Conservation (phyloP, 1,140 invertebrate species). For the Zaprionus tsacasi region DNA sequence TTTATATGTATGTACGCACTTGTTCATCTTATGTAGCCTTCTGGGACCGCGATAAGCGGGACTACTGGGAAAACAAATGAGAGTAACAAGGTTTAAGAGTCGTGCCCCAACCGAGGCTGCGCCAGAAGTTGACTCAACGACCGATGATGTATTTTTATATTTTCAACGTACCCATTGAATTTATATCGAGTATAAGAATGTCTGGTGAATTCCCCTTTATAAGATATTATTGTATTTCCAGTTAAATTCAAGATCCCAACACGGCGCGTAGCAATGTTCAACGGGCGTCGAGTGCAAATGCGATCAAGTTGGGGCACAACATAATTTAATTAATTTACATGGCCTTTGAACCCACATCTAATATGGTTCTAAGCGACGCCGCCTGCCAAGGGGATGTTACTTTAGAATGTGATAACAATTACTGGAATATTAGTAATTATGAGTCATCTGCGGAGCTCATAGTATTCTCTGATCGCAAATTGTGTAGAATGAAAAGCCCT, state of each 20-base stretch:
- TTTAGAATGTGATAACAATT: slow-evolving; percentile 31
- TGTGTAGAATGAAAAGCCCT: background rate
- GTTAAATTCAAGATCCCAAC: slow-evolving; percentile 16
- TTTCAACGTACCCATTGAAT: background rate
- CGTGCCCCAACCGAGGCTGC: slow-evolving; percentile 1
- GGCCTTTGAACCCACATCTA: slow-evolving; percentile 37
- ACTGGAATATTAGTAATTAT: background rate
- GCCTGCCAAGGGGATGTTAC: slow-evolving; percentile 1
- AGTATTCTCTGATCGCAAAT: background rate
- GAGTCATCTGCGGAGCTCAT: slow-evolving; percentile 17
- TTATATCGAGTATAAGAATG: background rate
- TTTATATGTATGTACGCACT: background rate
- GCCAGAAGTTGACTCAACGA: slow-evolving; percentile 13
- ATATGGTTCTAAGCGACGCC: slow-evolving; percentile 10
- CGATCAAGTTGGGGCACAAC: background rate
- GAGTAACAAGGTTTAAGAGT: slow-evolving; percentile 1
- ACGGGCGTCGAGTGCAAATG: background rate
- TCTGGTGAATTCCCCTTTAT: background rate
- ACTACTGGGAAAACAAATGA: background rate
- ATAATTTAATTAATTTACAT: slow-evolving; percentile 41
- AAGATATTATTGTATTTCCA: slow-evolving; percentile 16
- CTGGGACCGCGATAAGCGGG: slow-evolving; percentile 24
- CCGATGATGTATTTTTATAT: slow-evolving; percentile 9
- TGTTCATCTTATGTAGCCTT: slow-evolving; percentile 3
- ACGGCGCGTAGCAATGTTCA: background rate